phyloP scores from a whole-genome alignment of 1,140 invertebrate species.

The Drosophila burlai region DNA sequence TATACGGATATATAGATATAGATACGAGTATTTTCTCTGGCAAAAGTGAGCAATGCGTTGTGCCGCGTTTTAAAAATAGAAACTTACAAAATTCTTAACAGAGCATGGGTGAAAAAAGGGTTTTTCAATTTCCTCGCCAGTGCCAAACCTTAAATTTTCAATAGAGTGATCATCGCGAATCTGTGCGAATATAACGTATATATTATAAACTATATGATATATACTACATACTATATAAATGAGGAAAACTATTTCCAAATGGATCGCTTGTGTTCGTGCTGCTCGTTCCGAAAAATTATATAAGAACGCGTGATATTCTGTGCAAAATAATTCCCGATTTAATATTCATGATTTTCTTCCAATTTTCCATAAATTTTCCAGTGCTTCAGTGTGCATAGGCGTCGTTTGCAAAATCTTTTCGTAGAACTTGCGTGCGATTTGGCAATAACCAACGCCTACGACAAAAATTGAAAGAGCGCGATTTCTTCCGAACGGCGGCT shows the following conservation, averaged over 20 bases:
- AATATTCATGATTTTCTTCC: constrained; percentile 30
- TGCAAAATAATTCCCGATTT: constrained; percentile 47
- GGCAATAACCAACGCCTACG: constrained; percentile 62
- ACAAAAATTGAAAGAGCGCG: constrained; percentile 35
- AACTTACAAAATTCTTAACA: constrained; percentile 75
- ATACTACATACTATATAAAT: background rate
- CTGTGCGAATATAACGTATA: constrained; percentile 6
- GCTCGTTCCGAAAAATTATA: constrained; percentile 58
- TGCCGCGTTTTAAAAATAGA: constrained; percentile 76
- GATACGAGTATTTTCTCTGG: constrained; percentile 74
- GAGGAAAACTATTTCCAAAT: constrained; percentile 40
- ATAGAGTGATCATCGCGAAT: background rate
- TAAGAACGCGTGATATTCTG: constrained; percentile 71
- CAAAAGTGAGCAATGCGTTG: constrained; percentile 80
- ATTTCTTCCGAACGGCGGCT: constrained; percentile 25
- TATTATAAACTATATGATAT: constrained; percentile 5
- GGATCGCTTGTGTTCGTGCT: constrained; percentile 21
- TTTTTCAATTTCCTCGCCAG: constrained; percentile 19
- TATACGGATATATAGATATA: constrained; percentile 73
- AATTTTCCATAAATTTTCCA: constrained; percentile 68
- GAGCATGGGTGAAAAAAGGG: constrained; percentile 70
- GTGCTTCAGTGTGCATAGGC: constrained; percentile 74
- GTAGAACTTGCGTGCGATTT: constrained; percentile 59
- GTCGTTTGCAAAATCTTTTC: constrained; percentile 50
- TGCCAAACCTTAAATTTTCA: constrained; percentile 9